Conservation (phyloP, 2,113 vertebrate genomes). For the Pseudois nayaur region DNA sequence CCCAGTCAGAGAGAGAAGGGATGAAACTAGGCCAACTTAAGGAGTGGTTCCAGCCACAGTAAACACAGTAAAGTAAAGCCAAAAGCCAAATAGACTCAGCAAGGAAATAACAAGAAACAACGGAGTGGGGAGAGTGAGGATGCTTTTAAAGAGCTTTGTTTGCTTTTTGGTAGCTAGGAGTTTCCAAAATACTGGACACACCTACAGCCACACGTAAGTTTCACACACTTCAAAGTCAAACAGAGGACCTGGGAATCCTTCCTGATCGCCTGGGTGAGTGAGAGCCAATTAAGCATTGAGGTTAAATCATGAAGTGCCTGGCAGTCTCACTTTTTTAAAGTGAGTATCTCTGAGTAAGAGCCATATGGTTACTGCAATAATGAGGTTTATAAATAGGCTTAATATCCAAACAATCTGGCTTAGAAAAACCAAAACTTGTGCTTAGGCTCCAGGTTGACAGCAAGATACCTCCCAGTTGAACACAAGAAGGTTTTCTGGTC, state of each 20-base stretch:
- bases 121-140: neutral
- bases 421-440: neutral
- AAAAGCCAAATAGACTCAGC: neutral
- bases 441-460: constrained; percentile 10
- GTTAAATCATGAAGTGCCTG: neutral
- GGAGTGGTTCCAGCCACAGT: neutral
- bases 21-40: neutral
- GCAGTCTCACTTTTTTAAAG: constrained; percentile 9
- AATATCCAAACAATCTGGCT: constrained; percentile 45
- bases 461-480: neutral
- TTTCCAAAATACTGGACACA: neutral
- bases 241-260: neutral
- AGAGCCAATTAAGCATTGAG: neutral
- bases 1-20: neutral
- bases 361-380: constrained; percentile 28
- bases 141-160: neutral
- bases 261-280: neutral
- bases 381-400: constrained; percentile 47
- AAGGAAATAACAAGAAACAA: neutral
- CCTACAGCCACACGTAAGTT: neutral
- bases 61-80: neutral
- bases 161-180: neutral
- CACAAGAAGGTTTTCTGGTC: neutral
- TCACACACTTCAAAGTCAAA: neutral
- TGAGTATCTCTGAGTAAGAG: constrained; percentile 34